Base-by-base conservation (phyloP, 2,888 invertebrate genomes). In the Scelioninae gen. 2 region DNA sequence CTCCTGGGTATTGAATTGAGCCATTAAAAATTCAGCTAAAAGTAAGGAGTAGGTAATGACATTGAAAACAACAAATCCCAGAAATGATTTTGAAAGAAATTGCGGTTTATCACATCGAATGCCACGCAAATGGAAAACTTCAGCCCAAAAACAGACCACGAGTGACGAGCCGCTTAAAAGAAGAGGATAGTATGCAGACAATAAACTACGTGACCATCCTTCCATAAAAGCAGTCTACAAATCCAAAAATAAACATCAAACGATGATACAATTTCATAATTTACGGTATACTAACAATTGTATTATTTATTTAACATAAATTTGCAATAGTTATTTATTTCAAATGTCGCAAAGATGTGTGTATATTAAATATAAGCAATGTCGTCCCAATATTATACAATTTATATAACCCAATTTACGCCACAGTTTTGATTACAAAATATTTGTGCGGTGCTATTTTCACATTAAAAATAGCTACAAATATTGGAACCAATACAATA, bases 131-230 rank as follows among this genome's bases (percentile, higher is more conserved):
- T 96, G 96, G 87, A 96, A 96, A 50, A 95, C 93, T 92, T 96
- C 96, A 37, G 96, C 96, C 96, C 96, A 96, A 85, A 96, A 94
- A 87, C 96, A 96, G 76, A 96, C 96, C 78, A 96, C 93, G 71
- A 96, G 89, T 0, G 96, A 96, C 0, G 95, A 93, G 55, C 96
- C 95, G 7, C 95, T 94, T 89, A 96, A 90, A 67, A 96, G 89
- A 43, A 96, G 89, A 0, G 96, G 96, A 87, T 96, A 96, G 87
- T 95, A 96, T 0, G 96, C 95, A 18, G 95, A 95, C 80, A 95
- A 90, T 43, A 96, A 89, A 83, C 94, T 94, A 71, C 92, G 92
- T 7, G 96, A 92, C 96, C 96, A 96, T 76, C 93, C 92, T 80
- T 94, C 92, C 85, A 92, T 91, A 83, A 93, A 91, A 76, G 92